These are phyloP conservation scores for Myrmophylax atrothorax DNA, from an alignment of 2,113 vertebrate species.

Conservation along the genomic window DNA sequence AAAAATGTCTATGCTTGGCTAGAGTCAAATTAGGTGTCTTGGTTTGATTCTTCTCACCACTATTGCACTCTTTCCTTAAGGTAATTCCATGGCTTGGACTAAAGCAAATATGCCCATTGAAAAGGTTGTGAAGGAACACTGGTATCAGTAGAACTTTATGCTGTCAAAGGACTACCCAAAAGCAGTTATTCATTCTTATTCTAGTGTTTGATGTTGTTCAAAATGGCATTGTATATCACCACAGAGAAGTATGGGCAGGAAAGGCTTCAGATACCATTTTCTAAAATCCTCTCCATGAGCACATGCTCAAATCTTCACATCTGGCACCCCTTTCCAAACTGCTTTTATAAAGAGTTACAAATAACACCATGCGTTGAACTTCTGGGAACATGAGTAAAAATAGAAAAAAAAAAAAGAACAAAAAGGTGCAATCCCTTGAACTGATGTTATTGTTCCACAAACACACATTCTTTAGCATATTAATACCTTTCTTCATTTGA, in stretches of 20 bases:
- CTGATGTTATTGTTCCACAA: background rate
- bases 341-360: background rate
- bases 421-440: background rate
- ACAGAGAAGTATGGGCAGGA: background rate
- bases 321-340: background rate
- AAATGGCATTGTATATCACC: background rate
- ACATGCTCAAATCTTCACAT: background rate
- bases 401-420: background rate
- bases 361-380: background rate
- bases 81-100: background rate
- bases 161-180: background rate
- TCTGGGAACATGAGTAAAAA: rapidly evolving
- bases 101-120: background rate
- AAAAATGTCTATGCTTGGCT: background rate
- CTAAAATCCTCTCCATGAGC: background rate
- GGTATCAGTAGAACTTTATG: background rate
- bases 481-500: background rate
- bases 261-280: background rate
- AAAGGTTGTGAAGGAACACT: background rate
- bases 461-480: background rate
- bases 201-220: background rate
- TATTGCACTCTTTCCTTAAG: background rate
- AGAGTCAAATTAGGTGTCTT: background rate
- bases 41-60: background rate
- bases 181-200: background rate